Evolutionary conservation across 2,797 vertebrate genomes (phyloP).

Genomic region (Smutsia temminckii): DNA sequence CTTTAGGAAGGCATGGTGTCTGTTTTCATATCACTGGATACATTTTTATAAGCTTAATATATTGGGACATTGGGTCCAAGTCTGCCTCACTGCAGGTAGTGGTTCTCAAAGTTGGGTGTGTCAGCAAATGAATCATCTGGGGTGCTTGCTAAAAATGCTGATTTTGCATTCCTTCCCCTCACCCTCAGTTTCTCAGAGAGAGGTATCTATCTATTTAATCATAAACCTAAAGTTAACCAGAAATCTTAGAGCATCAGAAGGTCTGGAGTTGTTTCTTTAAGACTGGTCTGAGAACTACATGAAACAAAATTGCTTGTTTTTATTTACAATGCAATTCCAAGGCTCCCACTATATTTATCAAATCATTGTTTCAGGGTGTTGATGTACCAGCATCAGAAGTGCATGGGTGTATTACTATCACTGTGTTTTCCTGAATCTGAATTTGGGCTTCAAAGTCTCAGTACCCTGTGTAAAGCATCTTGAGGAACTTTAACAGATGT

Average conservation of each 20-base stretch:
- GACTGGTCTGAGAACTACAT: background rate
- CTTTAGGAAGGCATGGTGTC: background rate
- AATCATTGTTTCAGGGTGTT: background rate
- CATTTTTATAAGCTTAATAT: background rate
- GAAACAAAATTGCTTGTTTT: background rate
- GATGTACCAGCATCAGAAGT: background rate
- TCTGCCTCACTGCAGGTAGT: background rate
- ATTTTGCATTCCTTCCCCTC: background rate
- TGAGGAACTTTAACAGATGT: background rate
- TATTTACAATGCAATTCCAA: background rate
- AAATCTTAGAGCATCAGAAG: background rate
- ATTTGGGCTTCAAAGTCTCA: background rate
- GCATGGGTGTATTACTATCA: background rate
- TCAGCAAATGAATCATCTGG: background rate
- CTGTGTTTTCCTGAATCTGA: background rate
- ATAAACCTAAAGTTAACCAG: slow-evolving; percentile 16
- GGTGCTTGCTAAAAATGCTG: background rate
- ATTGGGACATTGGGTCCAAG: background rate
- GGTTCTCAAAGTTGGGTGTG: background rate
- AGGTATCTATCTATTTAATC: background rate
- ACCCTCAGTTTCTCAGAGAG: background rate
- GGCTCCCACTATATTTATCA: background rate
- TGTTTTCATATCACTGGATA: background rate
- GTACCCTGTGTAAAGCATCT: background rate
- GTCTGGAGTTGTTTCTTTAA: background rate